A percentile compares a stretch with the other conserved stretches of the same genome.
These are phyloP conservation scores for Peromyscus attwateri DNA, from an alignment of 2,797 vertebrate genomes.

Conservation along the genomic window DNA sequence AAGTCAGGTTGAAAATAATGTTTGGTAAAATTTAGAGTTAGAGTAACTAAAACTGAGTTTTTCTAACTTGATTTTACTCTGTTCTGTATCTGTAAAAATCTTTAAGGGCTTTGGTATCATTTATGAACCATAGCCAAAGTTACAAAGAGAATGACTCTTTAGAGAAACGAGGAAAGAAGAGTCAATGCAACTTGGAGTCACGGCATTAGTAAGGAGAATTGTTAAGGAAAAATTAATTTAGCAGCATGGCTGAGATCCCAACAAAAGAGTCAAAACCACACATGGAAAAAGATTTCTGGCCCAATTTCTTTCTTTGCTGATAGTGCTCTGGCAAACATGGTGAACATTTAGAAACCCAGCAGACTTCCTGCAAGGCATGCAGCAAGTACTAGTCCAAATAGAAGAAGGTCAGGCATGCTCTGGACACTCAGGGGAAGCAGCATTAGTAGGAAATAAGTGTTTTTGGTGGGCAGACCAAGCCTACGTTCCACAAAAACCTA, in stretches of 20 bases:
- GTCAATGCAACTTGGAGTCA: neutral
- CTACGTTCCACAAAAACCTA: neutral
- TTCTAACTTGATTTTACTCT: constrained; percentile 28
- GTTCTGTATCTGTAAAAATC: neutral
- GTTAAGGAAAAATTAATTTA: neutral
- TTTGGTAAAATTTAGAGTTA: constrained; percentile 44
- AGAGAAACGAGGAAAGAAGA: constrained; percentile 29
- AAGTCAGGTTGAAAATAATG: constrained; percentile 45
- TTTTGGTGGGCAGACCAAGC: neutral
- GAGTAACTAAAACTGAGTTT: constrained; percentile 48
- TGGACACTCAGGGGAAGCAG: neutral
- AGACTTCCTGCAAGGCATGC: neutral
- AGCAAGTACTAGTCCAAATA: neutral
- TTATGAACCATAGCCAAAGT: neutral
- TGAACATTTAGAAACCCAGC: neutral
- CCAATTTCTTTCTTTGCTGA: neutral
- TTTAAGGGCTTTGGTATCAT: neutral
- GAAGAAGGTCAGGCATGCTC: too few species aligned
- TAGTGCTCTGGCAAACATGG: too few species aligned
- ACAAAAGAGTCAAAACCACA: neutral
- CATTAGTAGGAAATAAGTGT: neutral
- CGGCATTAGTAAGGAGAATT: neutral
- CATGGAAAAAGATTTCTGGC: neutral
- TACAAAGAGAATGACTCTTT: neutral
- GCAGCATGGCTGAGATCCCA: neutral